These are phyloP conservation scores for Silvanus unidentatus DNA, from an alignment of 2,888 invertebrate species.

Conservation along the genomic window DNA sequence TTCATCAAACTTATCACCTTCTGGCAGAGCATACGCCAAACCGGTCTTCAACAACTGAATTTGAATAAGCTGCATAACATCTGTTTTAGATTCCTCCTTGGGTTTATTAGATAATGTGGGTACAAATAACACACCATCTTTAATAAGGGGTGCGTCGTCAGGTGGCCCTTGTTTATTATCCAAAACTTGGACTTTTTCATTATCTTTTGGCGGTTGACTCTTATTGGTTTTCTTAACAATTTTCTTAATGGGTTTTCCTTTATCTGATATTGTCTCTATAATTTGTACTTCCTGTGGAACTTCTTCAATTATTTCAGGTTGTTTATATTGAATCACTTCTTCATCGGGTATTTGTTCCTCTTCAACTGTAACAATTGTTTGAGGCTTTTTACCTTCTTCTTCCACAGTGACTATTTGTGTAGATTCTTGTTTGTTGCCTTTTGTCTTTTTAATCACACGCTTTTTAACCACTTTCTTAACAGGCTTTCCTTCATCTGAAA, in stretches of 20 bases:
- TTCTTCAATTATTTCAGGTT: slow-evolving; percentile 29
- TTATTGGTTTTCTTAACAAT: slow-evolving; percentile 37
- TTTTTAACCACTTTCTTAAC: slow-evolving; percentile 44
- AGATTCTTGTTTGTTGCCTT: slow-evolving; percentile 36
- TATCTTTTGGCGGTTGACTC: slow-evolving; percentile 49
- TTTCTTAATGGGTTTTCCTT: slow-evolving; percentile 26
- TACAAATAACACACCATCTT: slow-evolving; percentile 8
- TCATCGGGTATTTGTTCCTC: slow-evolving; percentile 11
- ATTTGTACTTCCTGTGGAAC: slow-evolving; percentile 31
- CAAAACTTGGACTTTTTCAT: slow-evolving; percentile 38
- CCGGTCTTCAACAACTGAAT: too few species aligned
- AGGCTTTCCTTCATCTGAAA: slow-evolving; percentile 22
- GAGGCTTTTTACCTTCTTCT: slow-evolving; percentile 16
- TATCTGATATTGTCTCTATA: slow-evolving; percentile 22
- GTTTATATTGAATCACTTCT: slow-evolving; percentile 19
- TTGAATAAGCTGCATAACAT: background rate
- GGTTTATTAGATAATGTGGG: slow-evolving; percentile 9
- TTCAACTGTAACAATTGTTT: slow-evolving; percentile 17
- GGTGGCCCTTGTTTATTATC: slow-evolving; percentile 28
- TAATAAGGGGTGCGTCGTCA: slow-evolving; percentile 12
- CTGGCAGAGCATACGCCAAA: background rate
- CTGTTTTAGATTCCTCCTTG: slow-evolving; percentile 15
- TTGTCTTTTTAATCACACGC: slow-evolving; percentile 46
- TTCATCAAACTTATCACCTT: slow-evolving; percentile 8
- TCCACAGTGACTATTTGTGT: slow-evolving; percentile 31